These are phyloP conservation scores for Drosophila nigricruria DNA, from an alignment of 2,888 invertebrate genomes.

Conservation along the genomic window DNA sequence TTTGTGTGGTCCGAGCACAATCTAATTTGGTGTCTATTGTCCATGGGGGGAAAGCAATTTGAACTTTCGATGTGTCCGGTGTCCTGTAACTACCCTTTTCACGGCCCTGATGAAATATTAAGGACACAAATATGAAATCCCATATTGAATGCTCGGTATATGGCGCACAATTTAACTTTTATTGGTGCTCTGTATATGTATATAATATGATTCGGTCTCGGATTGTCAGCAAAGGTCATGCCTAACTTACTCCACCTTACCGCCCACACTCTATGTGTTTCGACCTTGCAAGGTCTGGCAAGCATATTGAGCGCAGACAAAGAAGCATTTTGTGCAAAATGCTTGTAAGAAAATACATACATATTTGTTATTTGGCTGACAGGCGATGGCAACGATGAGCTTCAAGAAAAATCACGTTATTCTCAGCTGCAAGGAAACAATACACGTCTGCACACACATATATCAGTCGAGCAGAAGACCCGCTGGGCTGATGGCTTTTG, in stretches of 20 bases:
- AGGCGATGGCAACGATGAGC: constrained; percentile 45
- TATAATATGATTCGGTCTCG: constrained; percentile 74
- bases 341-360: constrained; percentile 44
- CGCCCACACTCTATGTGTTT: background rate
- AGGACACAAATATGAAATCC: constrained; percentile 75
- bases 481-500: constrained; percentile 67
- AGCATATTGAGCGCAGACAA: constrained; percentile 37
- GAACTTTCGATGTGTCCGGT: constrained; percentile 44
- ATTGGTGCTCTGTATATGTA: constrained; percentile 57
- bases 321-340: constrained; percentile 40
- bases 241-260: constrained; percentile 25
- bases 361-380: constrained; percentile 71
- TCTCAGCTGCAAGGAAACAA: constrained; percentile 72
- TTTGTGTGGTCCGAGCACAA: constrained; percentile 26
- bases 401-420: constrained; percentile 70
- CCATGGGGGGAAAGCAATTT: constrained; percentile 47
- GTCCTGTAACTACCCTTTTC: constrained; percentile 63
- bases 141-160: constrained; percentile 54
- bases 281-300: constrained; percentile 53
- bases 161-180: constrained; percentile 74
- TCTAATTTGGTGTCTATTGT: constrained; percentile 66
- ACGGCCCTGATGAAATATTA: constrained; percentile 72
- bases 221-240: constrained; percentile 78
- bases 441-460: constrained; percentile 41
- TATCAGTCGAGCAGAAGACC: constrained; percentile 29